Base-by-base conservation (phyloP, 2,113 vertebrate species). In the Ifrita kowaldi region DNA sequence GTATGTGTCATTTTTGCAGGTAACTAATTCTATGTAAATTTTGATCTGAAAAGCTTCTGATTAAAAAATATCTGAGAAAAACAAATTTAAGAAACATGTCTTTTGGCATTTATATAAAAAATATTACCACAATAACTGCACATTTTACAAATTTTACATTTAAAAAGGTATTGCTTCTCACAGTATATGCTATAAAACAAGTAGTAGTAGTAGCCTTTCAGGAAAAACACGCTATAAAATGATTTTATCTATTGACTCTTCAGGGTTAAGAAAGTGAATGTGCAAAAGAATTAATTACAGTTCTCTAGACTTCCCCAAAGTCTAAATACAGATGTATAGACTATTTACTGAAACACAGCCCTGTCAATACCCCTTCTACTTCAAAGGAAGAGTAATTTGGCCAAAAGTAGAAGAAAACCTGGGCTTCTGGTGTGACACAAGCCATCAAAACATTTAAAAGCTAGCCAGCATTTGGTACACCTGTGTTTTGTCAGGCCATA, bases 311-410 rank as follows among this genome's bases (percentile, higher is more conserved):
- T 84, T 77, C 47, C 9, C 35, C 26, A 74, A 78, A 95, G 70
- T 16, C 0, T 53, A 49, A 73, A 11, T 49, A 60, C 32, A 74
- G 30, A 46, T 3, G 3, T 18, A 19, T 9, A 63, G 18, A 9
- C 3, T 80, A 14, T 47, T 69, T 62, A 60, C 18, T 56, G 76
- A 88, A 79, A 63, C 11, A 39, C 14, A 80, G 32, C 18, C 37
- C 33, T 10, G 7, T 77, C 76, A 53, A 35, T 77, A 88, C 1
- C 3, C 7, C 8, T 79, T 49, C 17, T 46, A 57, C 50, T 63
- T 78, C 44, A 90, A 95, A 90, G 30, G 27, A 85, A 84, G 26
- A 33, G 10, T 46, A 79, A 57, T 65, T 74, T 77, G 39, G n/a
- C n/a, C 24, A 70, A 70, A 84, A 78, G 13, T 8, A 63, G 74